These are phyloP conservation scores for Hyposoter dolosus DNA, from an alignment of 2,888 invertebrate species.

Conservation along the genomic window DNA sequence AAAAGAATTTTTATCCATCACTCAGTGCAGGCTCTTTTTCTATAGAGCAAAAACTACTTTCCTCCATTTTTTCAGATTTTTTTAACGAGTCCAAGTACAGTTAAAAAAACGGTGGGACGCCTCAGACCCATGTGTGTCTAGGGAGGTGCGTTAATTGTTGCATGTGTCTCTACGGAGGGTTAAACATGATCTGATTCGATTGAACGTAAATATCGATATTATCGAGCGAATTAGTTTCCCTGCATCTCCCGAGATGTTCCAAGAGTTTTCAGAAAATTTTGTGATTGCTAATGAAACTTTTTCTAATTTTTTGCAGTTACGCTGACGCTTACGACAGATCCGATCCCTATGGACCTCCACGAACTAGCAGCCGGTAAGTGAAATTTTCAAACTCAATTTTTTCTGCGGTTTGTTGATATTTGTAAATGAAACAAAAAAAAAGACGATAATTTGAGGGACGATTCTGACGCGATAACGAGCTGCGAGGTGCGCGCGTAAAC, in stretches of 20 bases:
- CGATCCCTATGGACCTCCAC: slow-evolving; percentile 84
- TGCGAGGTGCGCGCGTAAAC: slow-evolving; percentile 44
- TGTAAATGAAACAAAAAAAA: slow-evolving; percentile 23
- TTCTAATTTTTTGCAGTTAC: slow-evolving; percentile 77
- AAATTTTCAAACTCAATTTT: slow-evolving; percentile 9
- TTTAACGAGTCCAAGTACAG: no score
- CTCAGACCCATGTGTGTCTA: no score
- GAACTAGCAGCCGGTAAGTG: slow-evolving; percentile 84
- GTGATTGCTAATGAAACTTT: background rate
- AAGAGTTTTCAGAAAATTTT: background rate
- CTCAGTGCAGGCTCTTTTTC: no score
- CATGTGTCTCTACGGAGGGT: no score
- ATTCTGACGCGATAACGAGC: slow-evolving; percentile 55
- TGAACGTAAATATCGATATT: no score
- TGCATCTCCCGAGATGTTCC: background rate
- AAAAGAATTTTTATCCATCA: no score
- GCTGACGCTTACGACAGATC: slow-evolving; percentile 83
- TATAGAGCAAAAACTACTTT: no score
- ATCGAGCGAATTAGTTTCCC: no score
- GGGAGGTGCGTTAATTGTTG: no score
- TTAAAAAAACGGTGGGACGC: no score
- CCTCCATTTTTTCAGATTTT: no score
- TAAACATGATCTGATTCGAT: no score
- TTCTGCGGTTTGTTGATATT: slow-evolving; percentile 24
- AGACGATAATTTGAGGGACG: slow-evolving; percentile 30